Evolutionary conservation across 2,888 invertebrate genomes (phyloP).

Genomic region (Candidula unifasciata): DNA sequence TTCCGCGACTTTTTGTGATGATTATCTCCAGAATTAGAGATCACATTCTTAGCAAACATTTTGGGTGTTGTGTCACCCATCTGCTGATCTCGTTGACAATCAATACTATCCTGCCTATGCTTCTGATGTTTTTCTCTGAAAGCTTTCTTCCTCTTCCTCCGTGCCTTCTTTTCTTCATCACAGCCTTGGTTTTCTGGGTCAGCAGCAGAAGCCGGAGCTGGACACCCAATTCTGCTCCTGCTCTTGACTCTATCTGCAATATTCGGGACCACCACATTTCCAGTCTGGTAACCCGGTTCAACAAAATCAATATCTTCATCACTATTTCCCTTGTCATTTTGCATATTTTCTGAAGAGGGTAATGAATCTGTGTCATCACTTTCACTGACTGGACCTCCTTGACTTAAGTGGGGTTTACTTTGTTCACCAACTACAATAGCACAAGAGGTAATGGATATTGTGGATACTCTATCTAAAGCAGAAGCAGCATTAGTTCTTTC

Average conservation of each 20-base stretch:
- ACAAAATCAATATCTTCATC: neutral
- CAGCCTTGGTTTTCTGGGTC: neutral
- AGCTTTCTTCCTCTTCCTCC: neutral
- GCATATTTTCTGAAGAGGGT: neutral
- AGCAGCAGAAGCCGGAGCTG: neutral
- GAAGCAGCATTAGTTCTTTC: neutral
- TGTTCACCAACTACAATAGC: neutral
- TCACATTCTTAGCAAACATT: neutral
- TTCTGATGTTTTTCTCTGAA: neutral
- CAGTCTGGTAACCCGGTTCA: neutral
- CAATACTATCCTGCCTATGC: neutral
- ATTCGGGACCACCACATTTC: slow-evolving; percentile 28
- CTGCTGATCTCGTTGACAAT: neutral
- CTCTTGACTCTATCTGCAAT: slow-evolving; percentile 48
- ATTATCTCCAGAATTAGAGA: neutral
- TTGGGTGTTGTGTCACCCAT: neutral
- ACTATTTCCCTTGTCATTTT: neutral
- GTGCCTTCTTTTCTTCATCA: neutral
- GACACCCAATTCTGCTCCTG: slow-evolving; percentile 7
- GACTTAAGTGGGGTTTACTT: neutral
- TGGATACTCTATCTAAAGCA: neutral
- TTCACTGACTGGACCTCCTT: neutral
- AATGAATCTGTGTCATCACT: neutral
- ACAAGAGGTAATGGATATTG: neutral
- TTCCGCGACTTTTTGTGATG: neutral